These are phyloP conservation scores for Morpho deidamia DNA, from an alignment of 2,888 invertebrate genomes.

Conservation along the genomic window DNA sequence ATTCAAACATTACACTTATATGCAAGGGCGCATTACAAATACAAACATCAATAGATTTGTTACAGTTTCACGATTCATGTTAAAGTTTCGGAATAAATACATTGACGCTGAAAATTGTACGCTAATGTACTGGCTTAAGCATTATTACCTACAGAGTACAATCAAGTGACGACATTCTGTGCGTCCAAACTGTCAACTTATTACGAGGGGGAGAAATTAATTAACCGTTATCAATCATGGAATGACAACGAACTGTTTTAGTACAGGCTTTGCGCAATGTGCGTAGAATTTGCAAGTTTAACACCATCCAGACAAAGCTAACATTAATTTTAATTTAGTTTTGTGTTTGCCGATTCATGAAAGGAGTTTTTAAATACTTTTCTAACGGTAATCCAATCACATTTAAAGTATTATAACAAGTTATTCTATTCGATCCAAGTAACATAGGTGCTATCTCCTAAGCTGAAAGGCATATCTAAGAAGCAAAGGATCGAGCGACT, in stretches of 20 bases:
- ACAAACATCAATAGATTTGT: no score
- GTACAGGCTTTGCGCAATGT: constrained; percentile 22
- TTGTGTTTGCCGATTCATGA: no score
- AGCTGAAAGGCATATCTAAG: no score
- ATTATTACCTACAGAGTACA: constrained; percentile 34
- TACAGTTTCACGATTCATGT: no score
- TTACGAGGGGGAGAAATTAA: constrained; percentile 52
- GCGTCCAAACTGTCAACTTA: constrained; percentile 54
- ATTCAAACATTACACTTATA: no score
- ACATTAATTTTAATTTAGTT: not conserved
- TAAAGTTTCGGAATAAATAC: not conserved
- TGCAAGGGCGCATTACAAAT: no score
- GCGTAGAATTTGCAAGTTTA: not conserved
- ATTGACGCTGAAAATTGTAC: constrained; percentile 5
- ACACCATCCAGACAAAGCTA: not conserved
- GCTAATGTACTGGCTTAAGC: constrained; percentile 22
- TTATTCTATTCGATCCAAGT: no score
- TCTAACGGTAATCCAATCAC: no score
- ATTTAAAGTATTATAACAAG: no score
- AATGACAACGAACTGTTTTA: constrained; percentile 39
- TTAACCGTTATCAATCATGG: constrained; percentile 55
- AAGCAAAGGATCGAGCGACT: no score
- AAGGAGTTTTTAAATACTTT: no score
- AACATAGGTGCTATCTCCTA: no score
- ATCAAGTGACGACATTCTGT: constrained; percentile 41